Evolutionary conservation across 2,888 invertebrate species (phyloP).

Genomic region (Amiota communis): DNA sequence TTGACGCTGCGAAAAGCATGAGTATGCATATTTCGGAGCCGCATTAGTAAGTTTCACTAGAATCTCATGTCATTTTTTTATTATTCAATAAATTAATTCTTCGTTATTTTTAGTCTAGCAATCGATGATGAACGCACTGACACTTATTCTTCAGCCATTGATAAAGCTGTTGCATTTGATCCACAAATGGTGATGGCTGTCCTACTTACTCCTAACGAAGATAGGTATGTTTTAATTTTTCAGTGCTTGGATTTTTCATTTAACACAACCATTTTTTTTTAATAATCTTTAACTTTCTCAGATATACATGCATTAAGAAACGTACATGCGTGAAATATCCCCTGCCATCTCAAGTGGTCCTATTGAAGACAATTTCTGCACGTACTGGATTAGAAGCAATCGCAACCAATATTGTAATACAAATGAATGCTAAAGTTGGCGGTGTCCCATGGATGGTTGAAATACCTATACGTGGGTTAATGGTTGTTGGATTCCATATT

Average conservation of each 20-base stretch:
- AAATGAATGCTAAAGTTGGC: conserved; percentile 93
- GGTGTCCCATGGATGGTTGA: conserved; percentile 90
- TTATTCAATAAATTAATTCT: neutral
- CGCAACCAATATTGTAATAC: conserved; percentile 93
- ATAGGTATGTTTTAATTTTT: conserved; percentile 73
- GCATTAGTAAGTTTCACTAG: conserved; percentile 55
- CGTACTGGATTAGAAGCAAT: conserved; percentile 80
- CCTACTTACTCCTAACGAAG: conserved; percentile 79
- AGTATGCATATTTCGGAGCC: conserved; percentile 73
- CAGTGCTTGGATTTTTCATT: too few relatives aligned
- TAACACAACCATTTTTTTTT: neutral
- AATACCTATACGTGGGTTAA: conserved; percentile 79
- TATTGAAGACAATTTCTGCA: conserved; percentile 69
- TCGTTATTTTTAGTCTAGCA: conserved; percentile 52
- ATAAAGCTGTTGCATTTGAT: conserved; percentile 75
- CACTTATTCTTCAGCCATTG: conserved; percentile 78
- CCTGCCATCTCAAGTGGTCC: conserved; percentile 79
- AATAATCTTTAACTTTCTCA: conserved; percentile 45
- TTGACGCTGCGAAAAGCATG: conserved; percentile 74
- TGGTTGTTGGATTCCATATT: conserved; percentile 92
- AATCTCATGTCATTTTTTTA: neutral
- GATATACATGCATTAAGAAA: conserved; percentile 91
- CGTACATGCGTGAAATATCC: conserved; percentile 85
- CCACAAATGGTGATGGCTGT: conserved; percentile 81
- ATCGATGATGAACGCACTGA: conserved; percentile 77